Evolutionary conservation across 2,113 vertebrate species (phyloP), one percentile per base, ranked within the genome.

Genomic region (Muntiacus muntjak): DNA sequence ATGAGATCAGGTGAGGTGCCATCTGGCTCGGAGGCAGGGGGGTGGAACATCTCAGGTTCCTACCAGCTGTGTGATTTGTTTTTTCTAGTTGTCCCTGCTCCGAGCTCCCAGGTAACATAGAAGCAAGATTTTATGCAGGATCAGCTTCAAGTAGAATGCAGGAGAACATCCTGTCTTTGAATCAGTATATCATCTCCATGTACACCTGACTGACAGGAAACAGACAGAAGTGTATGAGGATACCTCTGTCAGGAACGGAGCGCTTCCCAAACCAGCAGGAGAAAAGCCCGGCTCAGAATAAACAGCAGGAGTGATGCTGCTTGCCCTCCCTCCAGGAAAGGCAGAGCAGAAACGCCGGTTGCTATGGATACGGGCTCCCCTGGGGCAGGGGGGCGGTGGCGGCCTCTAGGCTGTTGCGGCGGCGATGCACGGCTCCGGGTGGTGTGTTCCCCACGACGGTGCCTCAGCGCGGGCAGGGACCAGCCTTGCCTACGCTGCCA

Each of bases 341-440:
- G 74, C 71, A 26, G 36, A 62, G 82, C 96, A 95, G 82, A 94
- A 87, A 74, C 83, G 6, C 7, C 2, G 6, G 98, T 99, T 99
- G 98, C 98, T 97, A 98, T 98, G 98, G 98, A 96, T 95, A 98
- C 95, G 0, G 45, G 25, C 52, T 98, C 98, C 98, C 50, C 52
- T 50, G 96, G 92, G 96, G 89, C 82, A 36, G 67, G 23, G 67
- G 26, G 33, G 82, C 7, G 12, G 33, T 81, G 83, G 81, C 84
- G 74, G 76, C 62, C 2, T 54, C 47, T 17, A 88, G 87, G 96
- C 76, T 97, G 81, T 87, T 71, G 67, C 33, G 9, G 33, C 3
- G 1, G n/a, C 28, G 64, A 74, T 47, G 54, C 0, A 3, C 15
- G 79, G 47, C 81, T 71, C 21, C 62, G 64, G 21, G 76, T 8